These are phyloP conservation scores for Noctuana brunneofusca DNA, from an alignment of 2,888 invertebrate genomes.

Conservation along the genomic window DNA sequence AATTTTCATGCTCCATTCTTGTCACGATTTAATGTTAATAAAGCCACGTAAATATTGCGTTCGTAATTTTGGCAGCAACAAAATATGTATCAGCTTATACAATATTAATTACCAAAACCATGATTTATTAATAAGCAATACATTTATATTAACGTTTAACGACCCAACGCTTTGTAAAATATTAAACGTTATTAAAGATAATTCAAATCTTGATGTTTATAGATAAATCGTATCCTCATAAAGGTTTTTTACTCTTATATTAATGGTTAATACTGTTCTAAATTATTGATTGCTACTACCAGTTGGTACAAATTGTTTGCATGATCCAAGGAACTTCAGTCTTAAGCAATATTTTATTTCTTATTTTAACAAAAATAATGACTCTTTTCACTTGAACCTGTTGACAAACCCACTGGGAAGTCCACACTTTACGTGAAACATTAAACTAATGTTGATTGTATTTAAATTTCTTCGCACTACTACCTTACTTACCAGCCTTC, in stretches of 20 bases:
- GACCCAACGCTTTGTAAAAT: not conserved
- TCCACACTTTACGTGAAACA: slow-evolving; percentile 31
- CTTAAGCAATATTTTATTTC: not conserved
- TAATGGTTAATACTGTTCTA: no score
- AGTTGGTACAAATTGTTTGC: no score
- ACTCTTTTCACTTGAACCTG: slow-evolving; percentile 10
- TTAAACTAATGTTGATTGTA: slow-evolving; percentile 37
- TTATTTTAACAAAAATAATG: not conserved
- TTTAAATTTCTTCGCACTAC: slow-evolving; percentile 32
- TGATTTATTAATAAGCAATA: slow-evolving; percentile 5
- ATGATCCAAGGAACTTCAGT: not conserved
- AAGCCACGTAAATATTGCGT: not conserved
- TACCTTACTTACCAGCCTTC: no score
- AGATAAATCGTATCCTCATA: no score
- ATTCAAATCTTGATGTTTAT: not conserved
- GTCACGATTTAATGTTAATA: not conserved
- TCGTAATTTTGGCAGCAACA: slow-evolving; percentile 2
- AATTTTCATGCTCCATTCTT: slow-evolving; percentile 1
- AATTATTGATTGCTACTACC: no score
- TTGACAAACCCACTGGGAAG: slow-evolving; percentile 10
- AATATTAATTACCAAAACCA: slow-evolving; percentile 1
- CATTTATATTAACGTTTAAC: not conserved
- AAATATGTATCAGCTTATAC: not conserved
- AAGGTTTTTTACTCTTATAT: no score
- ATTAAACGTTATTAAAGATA: slow-evolving; percentile 1